Percentiles rank a stretch among this genome's conserved stretches.
Evolutionary conservation across 2,113 vertebrate species (phyloP).

Genomic region (Diglossa brunneiventris): DNA sequence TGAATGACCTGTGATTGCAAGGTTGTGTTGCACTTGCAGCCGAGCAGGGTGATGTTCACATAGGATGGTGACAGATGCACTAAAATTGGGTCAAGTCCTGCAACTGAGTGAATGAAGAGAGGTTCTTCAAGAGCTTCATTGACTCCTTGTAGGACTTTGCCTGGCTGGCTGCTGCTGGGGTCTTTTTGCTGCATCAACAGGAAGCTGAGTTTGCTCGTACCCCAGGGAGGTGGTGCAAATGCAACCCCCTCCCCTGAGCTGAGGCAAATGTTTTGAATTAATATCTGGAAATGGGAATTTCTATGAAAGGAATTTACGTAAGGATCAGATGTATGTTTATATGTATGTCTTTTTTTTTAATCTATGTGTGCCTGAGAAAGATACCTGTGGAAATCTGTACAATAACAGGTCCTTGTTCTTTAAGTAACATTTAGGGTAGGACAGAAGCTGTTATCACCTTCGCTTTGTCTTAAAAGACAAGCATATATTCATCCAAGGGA

Average conservation of each 20-base stretch:
- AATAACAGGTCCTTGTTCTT: neutral
- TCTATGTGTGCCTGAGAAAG: neutral
- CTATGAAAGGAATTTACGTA: neutral
- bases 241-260: neutral
- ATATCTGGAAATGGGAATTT: neutral
- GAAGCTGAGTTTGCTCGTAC: neutral
- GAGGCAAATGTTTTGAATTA: neutral
- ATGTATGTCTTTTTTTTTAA: neutral
- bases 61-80: constrained; percentile 46
- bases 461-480: neutral
- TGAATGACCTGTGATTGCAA: constrained; percentile 58
- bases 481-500: neutral
- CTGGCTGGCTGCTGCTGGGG: neutral
- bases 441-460: neutral
- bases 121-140: constrained; percentile 29
- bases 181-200: neutral
- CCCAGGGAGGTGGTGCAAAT: neutral
- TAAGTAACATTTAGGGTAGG: neutral
- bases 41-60: constrained; percentile 14
- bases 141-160: constrained; percentile 21
- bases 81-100: constrained; percentile 56
- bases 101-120: constrained; percentile 43
- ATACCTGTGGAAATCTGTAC: neutral
- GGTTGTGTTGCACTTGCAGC: constrained; percentile 52
- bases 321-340: neutral